A percentile compares a stretch with the other conserved stretches of the same genome.
Conservation (phyloP, 2,797 vertebrate species). For the Ceryle rudis region DNA sequence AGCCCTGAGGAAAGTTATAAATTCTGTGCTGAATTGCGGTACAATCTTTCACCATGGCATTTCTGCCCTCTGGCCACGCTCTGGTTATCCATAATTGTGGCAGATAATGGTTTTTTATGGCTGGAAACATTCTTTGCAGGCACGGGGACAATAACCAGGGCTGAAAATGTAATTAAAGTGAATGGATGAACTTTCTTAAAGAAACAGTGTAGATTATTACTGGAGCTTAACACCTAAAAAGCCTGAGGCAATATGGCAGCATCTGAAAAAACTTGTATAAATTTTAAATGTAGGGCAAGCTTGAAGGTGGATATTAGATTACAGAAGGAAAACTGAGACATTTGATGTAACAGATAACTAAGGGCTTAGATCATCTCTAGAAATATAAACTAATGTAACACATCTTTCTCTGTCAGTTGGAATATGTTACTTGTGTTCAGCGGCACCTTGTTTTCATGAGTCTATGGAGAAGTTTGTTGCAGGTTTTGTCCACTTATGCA, state of each 20-base stretch:
- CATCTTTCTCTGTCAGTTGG: constrained; percentile 48
- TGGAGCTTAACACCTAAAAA: constrained; percentile 37
- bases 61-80: constrained; percentile 74
- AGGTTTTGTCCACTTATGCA: neutral
- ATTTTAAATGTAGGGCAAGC: constrained; percentile 67
- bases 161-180: constrained; percentile 64
- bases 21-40: constrained; percentile 76
- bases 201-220: constrained; percentile 57
- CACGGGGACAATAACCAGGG: constrained; percentile 66
- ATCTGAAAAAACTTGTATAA: constrained; percentile 69
- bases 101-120: constrained; percentile 80
- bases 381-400: constrained; percentile 65
- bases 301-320: constrained; percentile 69
- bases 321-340: constrained; percentile 69
- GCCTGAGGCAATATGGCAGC: constrained; percentile 46
- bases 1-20: constrained; percentile 78
- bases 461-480: neutral
- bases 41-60: constrained; percentile 79
- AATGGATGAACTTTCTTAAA: constrained; percentile 72
- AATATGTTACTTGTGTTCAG: constrained; percentile 15
- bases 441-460: neutral
- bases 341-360: constrained; percentile 71
- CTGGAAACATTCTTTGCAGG: constrained; percentile 80
- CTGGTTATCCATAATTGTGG: constrained; percentile 79
- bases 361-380: constrained; percentile 71